Base-by-base conservation (phyloP, 2,113 vertebrate species). In the Carlito syrichta region DNA sequence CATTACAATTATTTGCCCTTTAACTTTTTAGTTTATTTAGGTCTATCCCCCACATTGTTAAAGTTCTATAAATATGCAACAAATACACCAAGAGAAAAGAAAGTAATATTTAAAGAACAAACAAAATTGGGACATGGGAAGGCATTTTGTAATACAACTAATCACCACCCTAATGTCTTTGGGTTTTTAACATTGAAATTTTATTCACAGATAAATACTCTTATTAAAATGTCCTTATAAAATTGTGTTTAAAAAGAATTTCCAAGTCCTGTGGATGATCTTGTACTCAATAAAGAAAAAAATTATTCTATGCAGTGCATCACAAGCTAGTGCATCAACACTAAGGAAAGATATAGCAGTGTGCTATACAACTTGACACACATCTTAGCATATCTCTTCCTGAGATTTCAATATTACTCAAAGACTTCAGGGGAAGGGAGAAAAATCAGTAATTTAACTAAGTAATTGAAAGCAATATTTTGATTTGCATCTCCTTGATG, bases 171-270 rank as follows among this genome's bases (percentile, higher is more conserved):
- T 74, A 90, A 90, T 94, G 74, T 94, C 16, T 58, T 91, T 7
- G 4, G 17, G 23, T 27, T 95, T 96, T 78, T 56, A 92, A 95
- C 48, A 54, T 86, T 95, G 48, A 96, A 82, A n/a, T 77, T 95
- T 92, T 35, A 94, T 68, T 82, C 60, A 90, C 52, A 92, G 38
- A 86, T 83, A 95, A 94, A 96, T 83, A 69, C 6, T 89, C 74
- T 89, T 93, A 84, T n/a, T 60, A 84, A 79, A 93, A 92, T 54
- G 77, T 8, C 17, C 58, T 78, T 79, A 30, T 69, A 81, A 76
- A 95, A 84, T 84, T 88, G 50, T 85, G n/a, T 89, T 94, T 45
- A 30, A 25, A 79, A 63, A 91, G 0, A 17, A 78, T 81, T 94
- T 96, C 23, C 30, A 86, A 93, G 32, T 85, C 30, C 66, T 91